Evolutionary conservation across 2,888 invertebrate genomes (phyloP), one percentile per base, ranked within the genome.

Genomic region (Erebia epiphron): DNA sequence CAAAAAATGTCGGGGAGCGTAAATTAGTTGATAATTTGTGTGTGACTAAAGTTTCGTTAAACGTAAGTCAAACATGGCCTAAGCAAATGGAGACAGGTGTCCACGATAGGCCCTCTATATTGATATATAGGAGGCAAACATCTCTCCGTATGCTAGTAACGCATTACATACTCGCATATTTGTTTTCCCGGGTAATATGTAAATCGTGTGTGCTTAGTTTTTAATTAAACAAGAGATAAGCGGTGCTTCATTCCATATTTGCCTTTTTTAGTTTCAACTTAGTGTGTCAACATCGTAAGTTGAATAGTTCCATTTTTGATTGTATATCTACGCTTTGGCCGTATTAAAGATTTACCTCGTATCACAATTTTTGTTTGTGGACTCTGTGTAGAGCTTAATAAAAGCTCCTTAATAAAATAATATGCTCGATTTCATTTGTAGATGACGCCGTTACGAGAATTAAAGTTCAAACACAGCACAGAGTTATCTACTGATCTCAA

Each of bases 1-100:
- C 80, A 86, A 88, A 88, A 90, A 90, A 88, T 82, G 83, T 83
- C 83, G 86, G 83, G 83, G 81, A 81, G 80, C 84, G 91, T 91
- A 90, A 92, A 92, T 92, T 92, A 92, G 88, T 89, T 90, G 91
- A 90, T 92, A 92, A 92, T 92, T 89, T 89, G 88, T 90, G 89
- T 91, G 90, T 86, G 91, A 89, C 85, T 90, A 87, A 90, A 90
- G 86, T 92, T 90, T 88, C 86, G 91, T 92, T 91, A 92, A 92
- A 91, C 86, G 87, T 86, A 84, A 88, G 82, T 79, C 83, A 91
- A 92, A 92, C 89, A 92, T 50, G 74, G 84, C 92, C 92, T 93
- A 93, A 92, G 88, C 86, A 92, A 92, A 93, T 87, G 89, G 82
- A 86, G 90, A 90, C 92, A 93, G 92, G 92, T 93, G 92, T 89